phyloP scores from a whole-genome alignment of 2,113 vertebrate species.

The Pelecanoides urinatrix region DNA sequence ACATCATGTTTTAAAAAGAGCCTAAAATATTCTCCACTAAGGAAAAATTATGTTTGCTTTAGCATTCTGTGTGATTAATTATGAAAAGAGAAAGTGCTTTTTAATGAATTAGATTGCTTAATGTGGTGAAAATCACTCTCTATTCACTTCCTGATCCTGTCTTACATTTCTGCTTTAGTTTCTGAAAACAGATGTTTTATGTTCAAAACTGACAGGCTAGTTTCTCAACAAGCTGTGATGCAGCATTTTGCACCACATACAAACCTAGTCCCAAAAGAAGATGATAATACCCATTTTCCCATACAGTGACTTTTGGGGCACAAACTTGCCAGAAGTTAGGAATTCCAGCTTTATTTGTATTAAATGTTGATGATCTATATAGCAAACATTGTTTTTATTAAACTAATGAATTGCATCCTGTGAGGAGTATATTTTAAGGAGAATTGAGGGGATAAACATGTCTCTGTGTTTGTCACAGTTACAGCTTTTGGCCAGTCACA shows the following conservation, averaged over 20 bases:
- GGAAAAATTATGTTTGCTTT: not conserved
- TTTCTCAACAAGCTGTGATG: not conserved
- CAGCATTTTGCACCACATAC: not conserved
- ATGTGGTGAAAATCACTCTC: constrained; percentile 5
- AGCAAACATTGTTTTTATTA: not conserved
- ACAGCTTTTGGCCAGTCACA: not conserved
- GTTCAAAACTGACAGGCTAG: not conserved
- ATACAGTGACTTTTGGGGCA: not conserved
- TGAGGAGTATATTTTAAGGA: not conserved
- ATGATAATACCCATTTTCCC: not conserved
- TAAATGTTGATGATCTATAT: not conserved
- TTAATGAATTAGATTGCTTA: constrained; percentile 23
- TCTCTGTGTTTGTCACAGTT: not conserved
- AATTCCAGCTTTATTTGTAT: not conserved
- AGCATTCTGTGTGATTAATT: constrained; percentile 2
- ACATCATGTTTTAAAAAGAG: not conserved
- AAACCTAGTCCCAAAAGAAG: not conserved
- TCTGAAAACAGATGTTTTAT: not conserved
- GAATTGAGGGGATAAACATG: not conserved
- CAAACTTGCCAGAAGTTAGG: not conserved
- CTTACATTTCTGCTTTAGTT: not conserved
- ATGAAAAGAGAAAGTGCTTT: constrained; percentile 16
- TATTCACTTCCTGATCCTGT: not conserved
- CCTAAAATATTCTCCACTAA: not conserved
- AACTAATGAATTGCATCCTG: not conserved